Percentiles rank a stretch among this genome's conserved stretches.
These are phyloP conservation scores for Thalassophryne amazonica DNA, from an alignment of 2,797 vertebrate genomes.

Conservation along the genomic window DNA sequence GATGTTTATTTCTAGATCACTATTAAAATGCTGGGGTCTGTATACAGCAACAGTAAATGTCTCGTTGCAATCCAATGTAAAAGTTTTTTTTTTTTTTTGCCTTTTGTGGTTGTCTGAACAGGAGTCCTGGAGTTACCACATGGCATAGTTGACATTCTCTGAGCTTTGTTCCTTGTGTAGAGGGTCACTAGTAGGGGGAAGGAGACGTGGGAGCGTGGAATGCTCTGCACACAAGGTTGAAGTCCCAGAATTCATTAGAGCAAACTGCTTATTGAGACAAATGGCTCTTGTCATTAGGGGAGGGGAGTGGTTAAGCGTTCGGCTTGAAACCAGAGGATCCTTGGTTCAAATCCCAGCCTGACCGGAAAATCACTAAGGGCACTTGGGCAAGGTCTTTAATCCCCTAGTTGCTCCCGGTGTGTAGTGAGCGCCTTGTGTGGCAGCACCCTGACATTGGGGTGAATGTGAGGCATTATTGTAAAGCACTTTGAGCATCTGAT, in stretches of 20 bases:
- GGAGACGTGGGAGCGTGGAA: slow-evolving; percentile 56
- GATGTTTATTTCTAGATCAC: neutral
- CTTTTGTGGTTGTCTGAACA: slow-evolving; percentile 47
- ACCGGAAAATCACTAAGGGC: no score
- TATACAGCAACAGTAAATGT: slow-evolving; percentile 5
- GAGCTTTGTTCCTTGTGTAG: slow-evolving; percentile 56
- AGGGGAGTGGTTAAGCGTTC: no score
- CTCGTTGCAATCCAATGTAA: slow-evolving; percentile 24
- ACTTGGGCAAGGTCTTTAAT: no score
- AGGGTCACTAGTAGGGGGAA: slow-evolving; percentile 36
- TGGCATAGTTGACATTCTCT: slow-evolving; percentile 67
- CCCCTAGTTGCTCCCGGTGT: no score
- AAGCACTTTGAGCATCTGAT: no score
- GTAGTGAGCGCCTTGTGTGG: no score
- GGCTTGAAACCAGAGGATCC: no score
- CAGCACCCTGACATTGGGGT: no score
- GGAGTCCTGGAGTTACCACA: slow-evolving; percentile 53
- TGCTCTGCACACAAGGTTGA: slow-evolving; percentile 25
- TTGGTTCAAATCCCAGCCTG: no score
- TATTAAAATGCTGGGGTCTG: neutral
- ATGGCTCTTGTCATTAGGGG: slow-evolving; percentile 40
- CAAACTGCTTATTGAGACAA: slow-evolving; percentile 55
- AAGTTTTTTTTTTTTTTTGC: slow-evolving; percentile 2
- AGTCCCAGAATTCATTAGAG: slow-evolving; percentile 35
- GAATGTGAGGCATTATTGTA: no score